Base-by-base conservation (phyloP, 2,113 vertebrate genomes). In the Sminthopsis crassicaudata region DNA sequence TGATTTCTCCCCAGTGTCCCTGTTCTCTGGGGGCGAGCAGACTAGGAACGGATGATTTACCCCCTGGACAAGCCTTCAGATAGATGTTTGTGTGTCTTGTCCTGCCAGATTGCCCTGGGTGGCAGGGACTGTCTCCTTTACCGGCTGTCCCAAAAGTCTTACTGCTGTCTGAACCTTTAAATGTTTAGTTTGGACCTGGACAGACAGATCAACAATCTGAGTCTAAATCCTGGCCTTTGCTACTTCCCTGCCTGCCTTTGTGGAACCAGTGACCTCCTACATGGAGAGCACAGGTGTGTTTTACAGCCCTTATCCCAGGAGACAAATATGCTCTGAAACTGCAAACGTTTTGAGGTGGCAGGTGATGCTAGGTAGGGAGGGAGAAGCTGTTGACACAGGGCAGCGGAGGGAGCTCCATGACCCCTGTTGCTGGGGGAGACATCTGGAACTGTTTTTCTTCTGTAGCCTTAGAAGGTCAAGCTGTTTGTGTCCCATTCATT, bases 361-460 rank as follows among this genome's bases (percentile, higher is more conserved):
- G 3, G 60, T 91, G 93, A 92, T 42, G 84, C 30, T 57, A 84
- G 92, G 84, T 54, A 0, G 30, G 0, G 54, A 67, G 53, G 52
- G 1, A 12, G 48, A 36, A 0, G 60, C 88, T 36, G 22, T 46
- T 0, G 67, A 84, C 67, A 84, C 0, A 8, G 4, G 0, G 0
- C 3, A 89, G 95, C 55, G 91, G 89, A 91, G 12, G n/a, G 95
- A 96, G 89, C 84, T 92, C 42, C 24, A 4, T 57, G 91, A 90
- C 93, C 57, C 22, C 51, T 24, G 50, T 42, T 0, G n/a, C 67
- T 19, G 2, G 67, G 7, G 89, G 90, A 30, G 50, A 97, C 96
- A 96, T 96, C 97, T 97, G 96, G 96, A 57, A 25, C 92, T 97
- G 92, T 95, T 97, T 95, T 97, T 93, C 94, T 0, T 0, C 92